These are phyloP conservation scores for Panulirus ornatus DNA, from an alignment of 1,140 invertebrate species.

Conservation along the genomic window DNA sequence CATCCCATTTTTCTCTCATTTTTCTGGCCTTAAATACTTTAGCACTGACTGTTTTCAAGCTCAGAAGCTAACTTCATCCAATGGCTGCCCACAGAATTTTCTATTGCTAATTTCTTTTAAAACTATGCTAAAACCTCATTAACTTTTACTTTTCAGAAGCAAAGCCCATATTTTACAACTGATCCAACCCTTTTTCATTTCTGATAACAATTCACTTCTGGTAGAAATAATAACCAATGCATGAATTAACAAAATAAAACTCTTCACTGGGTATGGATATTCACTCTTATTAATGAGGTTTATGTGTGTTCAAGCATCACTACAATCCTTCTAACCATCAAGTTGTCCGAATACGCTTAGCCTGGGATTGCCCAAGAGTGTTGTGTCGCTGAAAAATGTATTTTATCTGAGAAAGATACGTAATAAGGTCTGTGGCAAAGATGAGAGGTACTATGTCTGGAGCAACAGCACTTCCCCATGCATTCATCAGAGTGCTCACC, in stretches of 20 bases:
- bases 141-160: not conserved
- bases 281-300: constrained; percentile 41
- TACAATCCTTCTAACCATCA: constrained; percentile 73
- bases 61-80: not conserved
- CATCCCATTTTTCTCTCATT: not conserved
- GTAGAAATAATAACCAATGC: not conserved
- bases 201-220: not conserved
- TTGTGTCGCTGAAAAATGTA: constrained; percentile 74
- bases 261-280: constrained; percentile 35
- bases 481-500: constrained; percentile 74
- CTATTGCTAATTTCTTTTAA: not conserved
- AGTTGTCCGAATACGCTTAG: constrained; percentile 74
- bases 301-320: constrained; percentile 23
- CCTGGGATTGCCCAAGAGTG: constrained; percentile 62
- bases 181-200: not conserved
- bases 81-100: constrained; percentile 3
- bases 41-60: not conserved
- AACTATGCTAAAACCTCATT: constrained; percentile 4
- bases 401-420: constrained; percentile 73
- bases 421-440: constrained; percentile 66
- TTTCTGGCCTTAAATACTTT: not conserved
- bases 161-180: not conserved
- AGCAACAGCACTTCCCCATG: constrained; percentile 72
- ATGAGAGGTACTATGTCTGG: constrained; percentile 74
- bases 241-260: not conserved